Evolutionary conservation across 92 coral and sea anemone genomes (phyloP).

Genomic region (Nematostella vectensis): DNA sequence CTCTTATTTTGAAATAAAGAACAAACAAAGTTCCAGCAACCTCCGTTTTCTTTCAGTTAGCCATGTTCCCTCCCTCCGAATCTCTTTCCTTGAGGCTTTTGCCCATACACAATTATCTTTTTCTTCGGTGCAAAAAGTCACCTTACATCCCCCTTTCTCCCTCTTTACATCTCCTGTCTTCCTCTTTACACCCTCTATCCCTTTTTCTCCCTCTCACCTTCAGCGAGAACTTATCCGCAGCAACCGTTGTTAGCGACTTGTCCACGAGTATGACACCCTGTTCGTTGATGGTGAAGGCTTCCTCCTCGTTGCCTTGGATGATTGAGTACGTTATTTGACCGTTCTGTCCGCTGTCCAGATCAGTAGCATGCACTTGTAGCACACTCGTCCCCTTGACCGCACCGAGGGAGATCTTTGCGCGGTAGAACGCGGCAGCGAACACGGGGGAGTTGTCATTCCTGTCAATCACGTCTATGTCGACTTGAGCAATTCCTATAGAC

Average conservation of each 20-base stretch:
- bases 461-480: slow-evolving; percentile 43
- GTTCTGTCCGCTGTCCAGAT: slow-evolving; percentile 59
- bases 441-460: slow-evolving; percentile 56
- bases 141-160: too few species aligned
- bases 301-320: slow-evolving; percentile 52
- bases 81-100: too few species aligned
- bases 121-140: too few species aligned
- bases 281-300: slow-evolving; percentile 61
- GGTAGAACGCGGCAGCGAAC: slow-evolving; percentile 56
- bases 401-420: slow-evolving; percentile 59
- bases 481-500: slow-evolving; percentile 63
- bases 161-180: too few species aligned
- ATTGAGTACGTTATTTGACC: slow-evolving; percentile 46
- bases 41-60: too few species aligned
- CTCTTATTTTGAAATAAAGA: too few species aligned
- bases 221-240: slow-evolving; percentile 54
- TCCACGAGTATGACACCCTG: slow-evolving; percentile 67
- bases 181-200: too few species aligned
- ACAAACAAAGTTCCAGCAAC: too few species aligned
- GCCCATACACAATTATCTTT: too few species aligned
- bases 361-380: slow-evolving; percentile 68
- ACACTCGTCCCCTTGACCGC: slow-evolving; percentile 37
- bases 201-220: too few species aligned
- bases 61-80: too few species aligned
- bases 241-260: slow-evolving; percentile 66